Conservation (phyloP, 2,113 vertebrate genomes). For the Mustela lutreola region DNA sequence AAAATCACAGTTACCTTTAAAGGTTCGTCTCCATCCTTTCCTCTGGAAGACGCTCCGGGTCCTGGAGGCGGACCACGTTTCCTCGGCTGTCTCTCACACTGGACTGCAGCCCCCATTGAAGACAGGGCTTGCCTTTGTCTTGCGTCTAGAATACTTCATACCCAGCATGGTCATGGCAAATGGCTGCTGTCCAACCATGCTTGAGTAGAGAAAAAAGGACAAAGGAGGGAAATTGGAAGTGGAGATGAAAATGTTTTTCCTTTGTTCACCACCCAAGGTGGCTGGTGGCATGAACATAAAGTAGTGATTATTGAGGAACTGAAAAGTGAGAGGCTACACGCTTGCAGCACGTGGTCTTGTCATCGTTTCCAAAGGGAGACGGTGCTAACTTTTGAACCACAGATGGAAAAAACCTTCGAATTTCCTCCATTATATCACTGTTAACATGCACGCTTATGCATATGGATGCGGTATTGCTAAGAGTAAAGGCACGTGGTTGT, state of each 20-base stretch:
- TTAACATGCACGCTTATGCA: neutral
- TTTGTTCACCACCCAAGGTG: conserved; percentile 2
- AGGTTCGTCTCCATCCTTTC: neutral
- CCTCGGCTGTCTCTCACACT: accelerated
- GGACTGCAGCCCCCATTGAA: neutral
- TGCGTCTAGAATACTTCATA: neutral
- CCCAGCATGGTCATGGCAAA: neutral
- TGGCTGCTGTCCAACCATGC: neutral
- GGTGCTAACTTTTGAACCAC: conserved; percentile 40
- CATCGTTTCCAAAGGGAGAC: conserved; percentile 34
- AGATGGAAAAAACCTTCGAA: neutral
- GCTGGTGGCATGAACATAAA: neutral
- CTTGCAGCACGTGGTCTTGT: neutral
- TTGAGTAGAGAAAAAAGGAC: conserved; percentile 22
- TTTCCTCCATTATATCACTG: neutral
- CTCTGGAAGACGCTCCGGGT: neutral
- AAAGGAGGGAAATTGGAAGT: neutral
- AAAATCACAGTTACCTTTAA: neutral
- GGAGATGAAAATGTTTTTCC: neutral
- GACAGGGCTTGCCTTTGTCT: neutral
- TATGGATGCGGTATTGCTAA: neutral
- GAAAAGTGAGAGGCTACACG: neutral
- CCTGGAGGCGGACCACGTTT: neutral
- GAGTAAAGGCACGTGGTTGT: neutral
- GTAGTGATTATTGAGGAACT: conserved; percentile 1